Percentiles rank a stretch among this genome's conserved stretches.
These are phyloP conservation scores for Gymnocheta viridis DNA, from an alignment of 2,888 invertebrate species.

Conservation along the genomic window DNA sequence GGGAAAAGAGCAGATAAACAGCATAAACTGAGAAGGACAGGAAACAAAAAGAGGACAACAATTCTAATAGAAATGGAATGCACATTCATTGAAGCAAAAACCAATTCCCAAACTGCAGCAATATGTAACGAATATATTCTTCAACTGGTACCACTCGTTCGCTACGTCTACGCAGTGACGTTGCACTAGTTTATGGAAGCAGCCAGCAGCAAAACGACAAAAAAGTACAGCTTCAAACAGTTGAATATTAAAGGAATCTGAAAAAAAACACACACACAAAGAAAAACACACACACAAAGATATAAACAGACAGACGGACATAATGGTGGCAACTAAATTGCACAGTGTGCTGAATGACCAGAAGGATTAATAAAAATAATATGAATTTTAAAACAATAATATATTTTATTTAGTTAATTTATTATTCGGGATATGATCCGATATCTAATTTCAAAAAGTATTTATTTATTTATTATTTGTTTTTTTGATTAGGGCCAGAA, in stretches of 20 bases:
- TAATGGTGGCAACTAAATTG: constrained; percentile 2
- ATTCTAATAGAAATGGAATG: constrained; percentile 64
- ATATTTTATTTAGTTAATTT: too few species aligned
- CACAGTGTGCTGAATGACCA: constrained; percentile 44
- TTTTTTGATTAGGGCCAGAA: too few species aligned
- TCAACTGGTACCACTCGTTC: constrained; percentile 40
- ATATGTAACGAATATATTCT: constrained; percentile 66
- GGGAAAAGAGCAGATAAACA: background rate
- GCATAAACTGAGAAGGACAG: background rate
- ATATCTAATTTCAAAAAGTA: too few species aligned
- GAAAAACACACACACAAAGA: background rate
- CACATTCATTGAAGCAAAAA: constrained; percentile 69
- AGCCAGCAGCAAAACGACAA: constrained; percentile 19
- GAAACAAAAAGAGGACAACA: constrained; percentile 9
- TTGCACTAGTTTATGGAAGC: constrained; percentile 13
- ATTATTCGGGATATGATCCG: too few species aligned
- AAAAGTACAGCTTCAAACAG: constrained; percentile 15
- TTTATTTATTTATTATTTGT: too few species aligned
- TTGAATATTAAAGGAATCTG: constrained; percentile 29
- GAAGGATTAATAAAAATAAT: constrained; percentile 1
- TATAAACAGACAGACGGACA: background rate
- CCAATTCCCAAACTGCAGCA: constrained; percentile 70
- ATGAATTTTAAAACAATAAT: too few species aligned
- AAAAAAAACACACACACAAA: constrained; percentile 5
- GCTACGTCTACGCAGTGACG: constrained; percentile 62